Evolutionary conservation across 2,888 invertebrate genomes (phyloP).

Genomic region (Minunthozetes semirufus): DNA sequence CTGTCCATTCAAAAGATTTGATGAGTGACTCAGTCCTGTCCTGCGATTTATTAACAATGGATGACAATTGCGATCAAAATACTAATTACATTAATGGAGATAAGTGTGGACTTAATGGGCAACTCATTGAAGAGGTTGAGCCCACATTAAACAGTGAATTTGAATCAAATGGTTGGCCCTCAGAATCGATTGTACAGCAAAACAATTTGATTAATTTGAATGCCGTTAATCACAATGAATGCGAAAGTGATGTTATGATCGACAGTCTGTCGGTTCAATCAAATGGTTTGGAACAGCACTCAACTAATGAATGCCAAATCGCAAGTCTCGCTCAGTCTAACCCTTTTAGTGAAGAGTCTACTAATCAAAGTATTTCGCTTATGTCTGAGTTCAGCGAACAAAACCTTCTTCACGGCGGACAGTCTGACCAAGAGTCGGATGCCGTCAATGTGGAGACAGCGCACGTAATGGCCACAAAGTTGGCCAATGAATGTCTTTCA

Average conservation of each 20-base stretch:
- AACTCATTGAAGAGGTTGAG: not conserved
- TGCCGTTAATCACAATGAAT: not conserved
- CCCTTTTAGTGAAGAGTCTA: not conserved
- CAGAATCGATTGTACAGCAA: not conserved
- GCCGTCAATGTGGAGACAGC: not conserved
- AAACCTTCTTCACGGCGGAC: not conserved
- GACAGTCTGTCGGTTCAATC: not conserved
- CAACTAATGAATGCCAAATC: slow-evolving; percentile 4
- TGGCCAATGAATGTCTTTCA: not conserved
- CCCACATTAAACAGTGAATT: not conserved
- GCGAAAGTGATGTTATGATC: not conserved
- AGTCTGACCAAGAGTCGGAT: not conserved
- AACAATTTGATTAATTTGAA: not conserved
- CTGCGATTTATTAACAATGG: not conserved
- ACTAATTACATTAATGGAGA: not conserved
- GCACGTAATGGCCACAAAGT: not conserved
- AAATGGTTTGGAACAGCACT: not conserved
- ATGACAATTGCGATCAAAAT: slow-evolving; percentile 2
- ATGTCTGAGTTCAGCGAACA: not conserved
- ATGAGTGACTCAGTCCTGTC: slow-evolving; percentile 9
- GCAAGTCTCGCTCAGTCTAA: not conserved
- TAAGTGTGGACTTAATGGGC: not conserved
- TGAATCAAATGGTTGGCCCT: not conserved
- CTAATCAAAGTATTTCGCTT: not conserved
- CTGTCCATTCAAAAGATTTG: not conserved